Percentiles rank a stretch among this genome's conserved stretches.
phyloP scores from a whole-genome alignment of 2,113 vertebrate genomes.

The Nannospalax galili region DNA sequence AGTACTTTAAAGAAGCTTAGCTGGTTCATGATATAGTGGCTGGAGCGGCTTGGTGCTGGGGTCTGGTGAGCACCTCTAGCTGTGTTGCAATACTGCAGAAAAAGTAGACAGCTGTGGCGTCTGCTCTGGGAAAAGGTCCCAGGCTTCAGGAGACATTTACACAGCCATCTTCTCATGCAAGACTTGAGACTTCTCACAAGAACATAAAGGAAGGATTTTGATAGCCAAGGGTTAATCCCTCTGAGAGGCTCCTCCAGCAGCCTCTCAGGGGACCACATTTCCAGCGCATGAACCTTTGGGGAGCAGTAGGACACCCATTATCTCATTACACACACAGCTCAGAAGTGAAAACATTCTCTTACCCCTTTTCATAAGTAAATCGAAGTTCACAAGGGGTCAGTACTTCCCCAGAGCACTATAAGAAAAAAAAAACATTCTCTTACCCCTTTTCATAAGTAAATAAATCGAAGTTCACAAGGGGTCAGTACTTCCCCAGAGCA shows the following conservation, averaged over 20 bases:
- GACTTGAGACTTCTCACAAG: neutral
- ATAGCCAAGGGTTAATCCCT: neutral
- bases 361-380: neutral
- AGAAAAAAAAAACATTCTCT: neutral
- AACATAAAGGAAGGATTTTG: neutral
- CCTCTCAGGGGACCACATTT: neutral
- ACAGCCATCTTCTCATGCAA: no score
- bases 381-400: neutral
- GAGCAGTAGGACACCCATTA: neutral
- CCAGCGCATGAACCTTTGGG: no score
- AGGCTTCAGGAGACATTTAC: neutral
- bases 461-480: neutral
- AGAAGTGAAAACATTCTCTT: neutral
- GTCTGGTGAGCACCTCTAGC: rapidly evolving
- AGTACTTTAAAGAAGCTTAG: neutral
- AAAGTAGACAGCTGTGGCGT: neutral
- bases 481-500: neutral
- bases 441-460: neutral
- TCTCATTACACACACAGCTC: neutral
- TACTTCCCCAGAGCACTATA: neutral
- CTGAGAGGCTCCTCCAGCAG: neutral
- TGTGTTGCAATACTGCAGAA: neutral
- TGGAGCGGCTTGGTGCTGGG: neutral
- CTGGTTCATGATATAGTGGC: neutral
- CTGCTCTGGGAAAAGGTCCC: no score